Percentiles rank a stretch among this genome's conserved stretches.
phyloP scores from a whole-genome alignment of 2,113 vertebrate genomes.

The Scolopax mira region DNA sequence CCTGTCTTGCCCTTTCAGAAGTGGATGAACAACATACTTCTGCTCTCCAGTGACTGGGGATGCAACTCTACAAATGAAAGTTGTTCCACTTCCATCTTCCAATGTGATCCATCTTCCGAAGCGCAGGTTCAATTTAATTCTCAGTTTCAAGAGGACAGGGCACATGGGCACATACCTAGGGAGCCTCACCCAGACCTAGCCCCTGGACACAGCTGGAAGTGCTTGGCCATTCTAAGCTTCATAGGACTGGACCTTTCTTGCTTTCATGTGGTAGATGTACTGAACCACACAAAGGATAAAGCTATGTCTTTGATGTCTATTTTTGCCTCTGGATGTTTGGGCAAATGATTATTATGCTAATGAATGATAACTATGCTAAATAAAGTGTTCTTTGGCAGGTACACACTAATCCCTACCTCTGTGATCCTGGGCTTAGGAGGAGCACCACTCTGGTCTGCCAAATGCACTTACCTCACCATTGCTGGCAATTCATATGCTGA shows the following conservation, averaged over 20 bases:
- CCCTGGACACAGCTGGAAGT: not conserved
- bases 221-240: not conserved
- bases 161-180: not conserved
- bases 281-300: not conserved
- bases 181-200: not conserved
- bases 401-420: slow-evolving; percentile 89
- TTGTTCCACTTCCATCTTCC: not conserved
- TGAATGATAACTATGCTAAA: not conserved
- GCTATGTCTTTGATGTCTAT: not conserved
- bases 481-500: slow-evolving; percentile 75
- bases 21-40: not conserved
- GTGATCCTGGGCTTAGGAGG: slow-evolving; percentile 90
- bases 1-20: not conserved
- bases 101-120: not conserved
- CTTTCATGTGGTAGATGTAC: not conserved
- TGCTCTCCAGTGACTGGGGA: not conserved
- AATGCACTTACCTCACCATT: slow-evolving; percentile 90
- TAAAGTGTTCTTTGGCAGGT: slow-evolving; percentile 74
- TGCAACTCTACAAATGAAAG: not conserved
- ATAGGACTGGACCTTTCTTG: not conserved
- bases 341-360: not conserved
- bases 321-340: not conserved
- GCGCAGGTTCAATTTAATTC: not conserved
- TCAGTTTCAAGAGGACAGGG: not conserved
- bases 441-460: slow-evolving; percentile 92